Percentiles rank a stretch among this genome's conserved stretches.
Conservation (phyloP, 2,797 vertebrate genomes). For the Corythornis leucogaster region DNA sequence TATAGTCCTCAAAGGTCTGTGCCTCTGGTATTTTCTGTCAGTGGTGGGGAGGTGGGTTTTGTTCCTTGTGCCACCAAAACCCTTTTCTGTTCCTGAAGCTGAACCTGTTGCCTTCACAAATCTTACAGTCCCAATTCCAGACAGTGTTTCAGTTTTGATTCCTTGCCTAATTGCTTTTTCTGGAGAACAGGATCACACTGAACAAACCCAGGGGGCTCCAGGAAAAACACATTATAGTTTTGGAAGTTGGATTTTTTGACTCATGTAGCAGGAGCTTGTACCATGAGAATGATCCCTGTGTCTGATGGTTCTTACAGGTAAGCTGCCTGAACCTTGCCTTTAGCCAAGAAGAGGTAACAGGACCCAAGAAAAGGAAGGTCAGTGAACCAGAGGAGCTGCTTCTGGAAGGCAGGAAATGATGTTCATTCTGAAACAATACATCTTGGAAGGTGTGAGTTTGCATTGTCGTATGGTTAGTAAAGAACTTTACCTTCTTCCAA, state of each 20-base stretch:
- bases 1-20: not conserved
- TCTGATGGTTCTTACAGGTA: conserved; percentile 76
- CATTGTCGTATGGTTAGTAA: not conserved
- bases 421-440: not conserved
- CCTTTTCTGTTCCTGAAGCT: not conserved
- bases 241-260: conserved; percentile 51
- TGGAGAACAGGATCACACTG: conserved; percentile 17
- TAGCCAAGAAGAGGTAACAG: conserved; percentile 67
- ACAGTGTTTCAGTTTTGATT: not conserved
- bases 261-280: not conserved
- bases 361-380: conserved; percentile 72
- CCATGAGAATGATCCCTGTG: conserved; percentile 44
- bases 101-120: not conserved
- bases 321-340: conserved; percentile 44
- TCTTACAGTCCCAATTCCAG: not conserved
- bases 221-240: conserved; percentile 20
- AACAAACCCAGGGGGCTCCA: conserved; percentile 23
- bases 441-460: conserved; percentile 44
- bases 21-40: not conserved
- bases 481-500: not conserved
- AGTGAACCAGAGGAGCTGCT: conserved; percentile 67
- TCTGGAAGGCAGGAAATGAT: conserved; percentile 46
- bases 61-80: not conserved
- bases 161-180: conserved; percentile 16
- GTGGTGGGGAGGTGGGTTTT: not conserved